phyloP scores from a whole-genome alignment of 2,888 invertebrate species.

The Andricus curvator region DNA sequence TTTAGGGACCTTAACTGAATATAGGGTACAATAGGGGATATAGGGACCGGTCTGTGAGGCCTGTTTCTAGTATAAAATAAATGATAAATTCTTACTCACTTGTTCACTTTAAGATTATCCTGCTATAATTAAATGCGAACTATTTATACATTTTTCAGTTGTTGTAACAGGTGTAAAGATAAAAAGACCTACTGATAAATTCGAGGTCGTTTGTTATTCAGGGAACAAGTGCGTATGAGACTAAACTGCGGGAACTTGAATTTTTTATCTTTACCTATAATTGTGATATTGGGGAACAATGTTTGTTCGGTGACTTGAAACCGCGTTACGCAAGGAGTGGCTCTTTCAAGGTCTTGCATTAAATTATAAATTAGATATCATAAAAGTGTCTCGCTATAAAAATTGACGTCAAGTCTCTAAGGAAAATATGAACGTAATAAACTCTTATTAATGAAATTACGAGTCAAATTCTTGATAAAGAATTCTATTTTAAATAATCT shows the following conservation, averaged over 20 bases:
- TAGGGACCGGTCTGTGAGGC: too few species aligned
- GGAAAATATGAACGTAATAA: neutral
- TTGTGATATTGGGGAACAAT: constrained; percentile 9
- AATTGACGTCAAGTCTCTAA: neutral
- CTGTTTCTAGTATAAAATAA: neutral
- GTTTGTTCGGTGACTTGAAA: constrained; percentile 20
- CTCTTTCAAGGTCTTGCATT: constrained; percentile 27
- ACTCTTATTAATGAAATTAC: neutral
- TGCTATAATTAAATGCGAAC: neutral
- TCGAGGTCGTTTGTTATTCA: neutral
- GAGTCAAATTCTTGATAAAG: neutral
- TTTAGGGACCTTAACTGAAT: too few species aligned
- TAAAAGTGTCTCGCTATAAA: constrained; percentile 4
- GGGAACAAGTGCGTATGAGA: neutral
- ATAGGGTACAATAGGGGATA: too few species aligned
- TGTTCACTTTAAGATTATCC: neutral
- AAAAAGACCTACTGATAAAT: neutral
- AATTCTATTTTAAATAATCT: too few species aligned
- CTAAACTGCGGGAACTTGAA: neutral
- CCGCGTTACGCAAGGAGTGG: constrained; percentile 24
- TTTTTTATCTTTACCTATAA: neutral
- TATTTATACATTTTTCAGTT: neutral
- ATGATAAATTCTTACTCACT: neutral
- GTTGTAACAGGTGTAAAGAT: neutral
- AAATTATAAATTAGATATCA: constrained; percentile 17